These are phyloP conservation scores for Tridacna gigas DNA, from an alignment of 2,888 invertebrate species.

Conservation along the genomic window DNA sequence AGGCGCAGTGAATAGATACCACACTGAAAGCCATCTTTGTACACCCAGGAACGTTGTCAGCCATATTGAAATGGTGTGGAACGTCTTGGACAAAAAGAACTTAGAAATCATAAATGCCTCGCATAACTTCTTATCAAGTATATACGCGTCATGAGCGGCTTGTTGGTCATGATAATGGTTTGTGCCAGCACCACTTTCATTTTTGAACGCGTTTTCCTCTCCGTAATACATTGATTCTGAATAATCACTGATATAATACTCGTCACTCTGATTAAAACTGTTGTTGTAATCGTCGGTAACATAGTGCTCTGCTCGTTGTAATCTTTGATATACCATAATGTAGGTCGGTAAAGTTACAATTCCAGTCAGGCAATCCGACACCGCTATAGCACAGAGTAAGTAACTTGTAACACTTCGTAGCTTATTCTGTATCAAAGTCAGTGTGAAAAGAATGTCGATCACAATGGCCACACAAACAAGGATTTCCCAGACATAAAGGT, in stretches of 20 bases:
- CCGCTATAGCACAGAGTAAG: constrained; percentile 47
- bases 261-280: not conserved
- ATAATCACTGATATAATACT: not conserved
- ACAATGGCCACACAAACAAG: constrained; percentile 37
- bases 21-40: constrained; percentile 49
- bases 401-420: constrained; percentile 40
- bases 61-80: constrained; percentile 65
- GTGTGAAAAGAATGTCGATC: constrained; percentile 35
- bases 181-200: not conserved
- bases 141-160: not conserved
- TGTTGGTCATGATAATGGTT: not conserved
- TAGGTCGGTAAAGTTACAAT: constrained; percentile 47
- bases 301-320: not conserved
- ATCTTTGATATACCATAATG: constrained; percentile 29
- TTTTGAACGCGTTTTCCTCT: not conserved
- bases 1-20: constrained; percentile 27
- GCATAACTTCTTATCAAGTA: constrained; percentile 28
- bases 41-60: constrained; percentile 63
- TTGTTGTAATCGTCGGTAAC: not conserved
- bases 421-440: constrained; percentile 39
- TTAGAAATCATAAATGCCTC: constrained; percentile 47
- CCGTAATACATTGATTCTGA: not conserved
- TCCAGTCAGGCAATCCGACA: constrained; percentile 51
- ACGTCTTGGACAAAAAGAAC: constrained; percentile 54
- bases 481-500: constrained; percentile 44